Evolutionary conservation across 30 jellyfish, hydroid and myxozoan species (phyloP).

Genomic region (Clytia hemisphaerica): DNA sequence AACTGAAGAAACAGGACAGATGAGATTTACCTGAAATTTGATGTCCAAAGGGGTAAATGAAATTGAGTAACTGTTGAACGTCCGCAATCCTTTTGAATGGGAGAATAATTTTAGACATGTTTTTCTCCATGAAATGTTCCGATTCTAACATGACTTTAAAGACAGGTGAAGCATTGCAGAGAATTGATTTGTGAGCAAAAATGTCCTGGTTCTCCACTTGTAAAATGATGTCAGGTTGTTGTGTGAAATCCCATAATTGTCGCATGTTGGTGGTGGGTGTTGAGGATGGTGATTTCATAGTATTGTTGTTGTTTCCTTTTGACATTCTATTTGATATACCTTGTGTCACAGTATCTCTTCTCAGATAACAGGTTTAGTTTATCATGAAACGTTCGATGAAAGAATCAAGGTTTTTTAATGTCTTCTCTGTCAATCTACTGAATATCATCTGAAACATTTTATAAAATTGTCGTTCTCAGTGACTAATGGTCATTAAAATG

Average conservation of each 20-base stretch:
- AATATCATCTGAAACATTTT: too few relatives aligned
- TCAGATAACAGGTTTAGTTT: too few relatives aligned
- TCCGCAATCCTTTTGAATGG: constrained; percentile 61
- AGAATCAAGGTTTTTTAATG: too few relatives aligned
- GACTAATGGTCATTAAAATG: too few relatives aligned
- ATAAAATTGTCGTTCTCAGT: too few relatives aligned
- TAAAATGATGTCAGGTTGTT: constrained; percentile 39
- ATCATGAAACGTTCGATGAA: too few relatives aligned
- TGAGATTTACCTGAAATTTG: constrained; percentile 52
- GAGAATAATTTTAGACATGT: constrained; percentile 41
- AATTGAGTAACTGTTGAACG: constrained; percentile 55
- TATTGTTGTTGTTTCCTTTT: too few relatives aligned
- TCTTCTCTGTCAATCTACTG: too few relatives aligned
- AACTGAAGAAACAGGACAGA: neutral
- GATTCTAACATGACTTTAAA: constrained; percentile 79
- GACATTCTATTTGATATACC: too few relatives aligned
- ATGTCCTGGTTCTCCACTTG: constrained; percentile 39
- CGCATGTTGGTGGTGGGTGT: too few relatives aligned
- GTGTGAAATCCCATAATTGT: constrained; percentile 68
- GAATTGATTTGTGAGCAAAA: constrained; percentile 50
- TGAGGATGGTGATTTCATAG: too few relatives aligned
- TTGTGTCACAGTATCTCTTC: too few relatives aligned
- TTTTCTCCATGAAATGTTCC: constrained; percentile 55
- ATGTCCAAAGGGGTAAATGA: constrained; percentile 79
- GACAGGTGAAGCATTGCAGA: constrained; percentile 63